phyloP scores from a whole-genome alignment of 2,888 invertebrate species.

The Odontocerum albicorne region DNA sequence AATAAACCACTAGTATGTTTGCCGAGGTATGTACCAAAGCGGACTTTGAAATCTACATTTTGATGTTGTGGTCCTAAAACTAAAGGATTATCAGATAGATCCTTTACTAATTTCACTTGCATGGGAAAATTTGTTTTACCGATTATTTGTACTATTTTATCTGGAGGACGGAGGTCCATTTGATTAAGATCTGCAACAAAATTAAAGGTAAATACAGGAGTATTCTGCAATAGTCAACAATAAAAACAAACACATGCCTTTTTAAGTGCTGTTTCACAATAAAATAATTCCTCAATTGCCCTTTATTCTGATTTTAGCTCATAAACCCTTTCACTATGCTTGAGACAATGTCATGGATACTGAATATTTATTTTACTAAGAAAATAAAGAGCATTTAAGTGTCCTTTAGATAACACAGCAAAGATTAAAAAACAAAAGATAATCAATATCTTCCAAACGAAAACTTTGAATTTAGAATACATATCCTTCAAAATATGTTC shows the following conservation, averaged over 20 bases:
- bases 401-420: too few relatives aligned
- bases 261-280: background rate
- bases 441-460: too few relatives aligned
- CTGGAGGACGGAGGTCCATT: slow-evolving; percentile 63
- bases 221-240: background rate
- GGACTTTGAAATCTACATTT: slow-evolving; percentile 64
- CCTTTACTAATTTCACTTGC: slow-evolving; percentile 61
- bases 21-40: slow-evolving; percentile 63
- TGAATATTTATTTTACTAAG: too few relatives aligned
- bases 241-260: too few relatives aligned
- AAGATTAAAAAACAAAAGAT: too few relatives aligned
- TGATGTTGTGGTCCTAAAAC: slow-evolving; percentile 78
- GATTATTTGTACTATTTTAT: slow-evolving; percentile 62
- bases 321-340: background rate
- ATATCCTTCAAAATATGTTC: too few relatives aligned
- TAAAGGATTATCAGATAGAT: slow-evolving; percentile 73
- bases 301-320: background rate
- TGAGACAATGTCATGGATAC: background rate
- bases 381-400: too few relatives aligned
- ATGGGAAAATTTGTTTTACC: slow-evolving; percentile 63
- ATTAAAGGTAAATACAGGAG: background rate
- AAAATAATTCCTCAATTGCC: background rate
- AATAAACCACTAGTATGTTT: slow-evolving; percentile 72
- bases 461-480: too few relatives aligned
- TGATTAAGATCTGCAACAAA: slow-evolving; percentile 67